Evolutionary conservation across 1,140 invertebrate species (phyloP).

Genomic region (Physella acuta): DNA sequence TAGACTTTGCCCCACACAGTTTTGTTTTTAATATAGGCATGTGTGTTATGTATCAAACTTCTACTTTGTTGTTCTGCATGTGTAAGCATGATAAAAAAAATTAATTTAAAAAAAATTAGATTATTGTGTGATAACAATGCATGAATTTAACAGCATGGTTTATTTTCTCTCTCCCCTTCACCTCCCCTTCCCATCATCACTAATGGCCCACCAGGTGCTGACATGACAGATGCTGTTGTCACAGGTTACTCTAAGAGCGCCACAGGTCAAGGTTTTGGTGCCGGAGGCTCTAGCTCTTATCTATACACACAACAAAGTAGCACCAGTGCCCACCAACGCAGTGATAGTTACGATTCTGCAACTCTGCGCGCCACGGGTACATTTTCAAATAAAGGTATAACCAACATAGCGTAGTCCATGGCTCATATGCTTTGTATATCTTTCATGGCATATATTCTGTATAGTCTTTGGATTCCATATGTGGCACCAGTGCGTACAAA

Average conservation of each 20-base stretch:
- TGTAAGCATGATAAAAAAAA: neutral
- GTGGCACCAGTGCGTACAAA: too few relatives aligned
- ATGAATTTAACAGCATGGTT: neutral
- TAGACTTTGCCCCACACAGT: too few relatives aligned
- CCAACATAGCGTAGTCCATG: too few relatives aligned
- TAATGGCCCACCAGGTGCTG: neutral
- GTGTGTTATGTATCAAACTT: too few relatives aligned
- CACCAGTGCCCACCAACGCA: conserved; percentile 16
- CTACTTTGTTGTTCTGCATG: too few relatives aligned
- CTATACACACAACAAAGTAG: conserved; percentile 24
- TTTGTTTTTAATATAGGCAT: too few relatives aligned
- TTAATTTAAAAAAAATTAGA: neutral
- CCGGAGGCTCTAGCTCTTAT: neutral
- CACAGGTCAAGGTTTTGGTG: neutral
- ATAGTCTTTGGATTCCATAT: too few relatives aligned
- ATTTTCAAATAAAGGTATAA: conserved; percentile 45
- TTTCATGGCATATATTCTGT: too few relatives aligned
- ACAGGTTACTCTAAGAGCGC: neutral
- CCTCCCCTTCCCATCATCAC: neutral
- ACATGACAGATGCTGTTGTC: neutral
- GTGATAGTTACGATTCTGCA: conserved; percentile 37
- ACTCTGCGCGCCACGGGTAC: conserved; percentile 44
- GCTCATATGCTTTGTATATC: too few relatives aligned
- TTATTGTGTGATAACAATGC: neutral
- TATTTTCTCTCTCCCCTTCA: neutral